These are phyloP conservation scores for Archocentrus centrarchus DNA, from an alignment of 2,113 vertebrate genomes.

Conservation along the genomic window DNA sequence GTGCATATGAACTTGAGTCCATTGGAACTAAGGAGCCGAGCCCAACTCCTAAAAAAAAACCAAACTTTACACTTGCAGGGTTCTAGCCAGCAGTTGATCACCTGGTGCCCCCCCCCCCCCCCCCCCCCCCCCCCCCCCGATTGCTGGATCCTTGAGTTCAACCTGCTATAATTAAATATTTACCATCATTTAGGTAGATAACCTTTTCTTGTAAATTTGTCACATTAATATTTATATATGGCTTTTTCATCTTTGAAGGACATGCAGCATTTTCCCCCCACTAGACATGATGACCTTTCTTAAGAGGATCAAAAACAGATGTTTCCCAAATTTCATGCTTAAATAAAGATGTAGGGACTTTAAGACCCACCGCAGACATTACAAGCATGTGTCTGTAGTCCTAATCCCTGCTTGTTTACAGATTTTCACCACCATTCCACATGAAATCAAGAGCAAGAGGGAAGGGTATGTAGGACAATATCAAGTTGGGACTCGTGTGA, in stretches of 20 bases:
- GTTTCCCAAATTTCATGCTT: constrained; percentile 20
- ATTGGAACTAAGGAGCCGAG: too few relatives aligned
- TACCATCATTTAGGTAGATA: constrained; percentile 15
- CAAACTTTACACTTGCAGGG: too few relatives aligned
- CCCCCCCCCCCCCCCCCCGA: background rate
- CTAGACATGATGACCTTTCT: constrained; percentile 15
- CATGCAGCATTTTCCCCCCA: constrained; percentile 14
- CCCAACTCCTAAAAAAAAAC: too few relatives aligned
- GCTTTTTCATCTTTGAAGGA: constrained; percentile 35
- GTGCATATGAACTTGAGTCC: too few relatives aligned
- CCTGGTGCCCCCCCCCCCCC: too few relatives aligned
- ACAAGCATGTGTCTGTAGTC: constrained; percentile 21
- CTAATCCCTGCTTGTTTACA: constrained; percentile 38
- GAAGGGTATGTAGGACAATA: background rate
- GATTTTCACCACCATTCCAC: background rate
- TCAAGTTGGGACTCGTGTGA: constrained; percentile 1
- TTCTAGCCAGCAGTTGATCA: too few relatives aligned
- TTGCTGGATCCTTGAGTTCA: background rate
- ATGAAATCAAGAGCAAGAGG: background rate
- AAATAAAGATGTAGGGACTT: constrained; percentile 39
- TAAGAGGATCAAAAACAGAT: constrained; percentile 43
- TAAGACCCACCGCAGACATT: constrained; percentile 31
- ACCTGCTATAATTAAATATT: constrained; percentile 31
- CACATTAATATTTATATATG: background rate
- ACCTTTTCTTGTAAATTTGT: background rate